These are phyloP conservation scores for Heterohyrax brucei DNA, from an alignment of 2,797 vertebrate species.

Conservation along the genomic window DNA sequence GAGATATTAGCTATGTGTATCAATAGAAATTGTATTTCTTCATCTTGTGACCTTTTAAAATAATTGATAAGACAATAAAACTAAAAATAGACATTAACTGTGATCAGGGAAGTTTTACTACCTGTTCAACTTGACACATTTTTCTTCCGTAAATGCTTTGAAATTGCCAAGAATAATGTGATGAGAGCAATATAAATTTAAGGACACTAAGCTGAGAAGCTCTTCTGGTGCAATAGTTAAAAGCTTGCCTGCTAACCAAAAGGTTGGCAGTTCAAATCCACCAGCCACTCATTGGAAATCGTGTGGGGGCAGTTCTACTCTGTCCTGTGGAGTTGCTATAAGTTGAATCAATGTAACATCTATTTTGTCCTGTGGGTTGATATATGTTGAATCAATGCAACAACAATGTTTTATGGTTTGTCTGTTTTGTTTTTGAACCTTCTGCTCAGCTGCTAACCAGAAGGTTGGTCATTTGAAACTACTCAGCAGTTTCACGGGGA, in stretches of 20 bases:
- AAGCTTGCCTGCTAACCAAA: not conserved
- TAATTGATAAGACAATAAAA: constrained; percentile 86
- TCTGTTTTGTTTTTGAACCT: too few relatives aligned
- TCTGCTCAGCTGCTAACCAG: too few relatives aligned
- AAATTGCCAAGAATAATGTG: constrained; percentile 85
- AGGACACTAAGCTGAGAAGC: constrained; percentile 64
- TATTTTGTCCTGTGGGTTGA: too few relatives aligned
- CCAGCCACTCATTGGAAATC: not conserved
- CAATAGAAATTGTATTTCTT: constrained; percentile 76
- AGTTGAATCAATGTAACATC: too few relatives aligned
- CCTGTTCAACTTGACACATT: constrained; percentile 73
- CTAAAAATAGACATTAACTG: constrained; percentile 87
- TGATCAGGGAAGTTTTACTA: constrained; percentile 77
- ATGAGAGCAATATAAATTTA: constrained; percentile 84
- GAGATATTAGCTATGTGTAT: constrained; percentile 69
- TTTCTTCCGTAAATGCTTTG: constrained; percentile 82
- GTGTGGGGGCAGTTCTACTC: not conserved
- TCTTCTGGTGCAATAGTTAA: too few relatives aligned
- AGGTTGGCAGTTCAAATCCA: not conserved
- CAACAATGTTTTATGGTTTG: too few relatives aligned
- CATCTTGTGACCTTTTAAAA: constrained; percentile 81
- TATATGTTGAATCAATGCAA: too few relatives aligned
- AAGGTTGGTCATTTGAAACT: too few relatives aligned
- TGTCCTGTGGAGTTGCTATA: not conserved
- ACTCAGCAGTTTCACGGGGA: too few relatives aligned